These are phyloP conservation scores for Hydrophis major DNA, from an alignment of 2,797 vertebrate species.

Conservation along the genomic window DNA sequence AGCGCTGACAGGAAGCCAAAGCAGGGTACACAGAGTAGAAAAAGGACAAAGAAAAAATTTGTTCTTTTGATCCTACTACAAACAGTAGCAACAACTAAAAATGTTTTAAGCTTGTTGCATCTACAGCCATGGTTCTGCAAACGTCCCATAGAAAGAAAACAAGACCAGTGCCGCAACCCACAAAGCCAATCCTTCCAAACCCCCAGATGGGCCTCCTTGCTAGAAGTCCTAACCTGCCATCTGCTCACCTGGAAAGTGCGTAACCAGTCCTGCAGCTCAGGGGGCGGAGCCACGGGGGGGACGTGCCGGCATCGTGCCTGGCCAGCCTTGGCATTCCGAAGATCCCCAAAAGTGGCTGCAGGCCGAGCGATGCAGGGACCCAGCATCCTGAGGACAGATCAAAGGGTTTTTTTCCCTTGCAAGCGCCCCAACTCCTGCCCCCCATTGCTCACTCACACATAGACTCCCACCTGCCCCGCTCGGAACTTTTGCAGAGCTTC, in stretches of 20 bases:
- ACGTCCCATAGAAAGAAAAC: neutral
- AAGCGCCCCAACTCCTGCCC: neutral
- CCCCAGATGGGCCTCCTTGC: neutral
- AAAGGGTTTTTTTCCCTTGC: neutral
- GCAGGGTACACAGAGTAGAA: neutral
- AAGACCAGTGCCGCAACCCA: accelerated
- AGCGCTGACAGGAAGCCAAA: slow-evolving; percentile 27
- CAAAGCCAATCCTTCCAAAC: no score
- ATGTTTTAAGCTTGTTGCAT: neutral
- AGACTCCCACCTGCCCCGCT: slow-evolving; percentile 49
- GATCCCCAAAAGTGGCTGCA: slow-evolving; percentile 66
- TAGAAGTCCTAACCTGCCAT: accelerated
- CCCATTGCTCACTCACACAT: accelerated
- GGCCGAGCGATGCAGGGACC: slow-evolving; percentile 59
- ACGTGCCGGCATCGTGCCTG: slow-evolving; percentile 53
- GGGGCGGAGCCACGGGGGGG: slow-evolving; percentile 35
- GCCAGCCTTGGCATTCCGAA: slow-evolving; percentile 51
- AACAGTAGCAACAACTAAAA: neutral
- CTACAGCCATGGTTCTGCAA: neutral
- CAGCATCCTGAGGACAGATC: slow-evolving; percentile 30
- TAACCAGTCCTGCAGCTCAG: slow-evolving; percentile 66
- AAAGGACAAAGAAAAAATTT: neutral
- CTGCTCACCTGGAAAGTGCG: slow-evolving; percentile 65
- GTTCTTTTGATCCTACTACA: neutral
- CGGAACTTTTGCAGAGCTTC: slow-evolving; percentile 61